A percentile compares a stretch with the other conserved stretches of the same genome.
Evolutionary conservation across 2,888 invertebrate genomes (phyloP).

Genomic region (Callinectes sapidus): DNA sequence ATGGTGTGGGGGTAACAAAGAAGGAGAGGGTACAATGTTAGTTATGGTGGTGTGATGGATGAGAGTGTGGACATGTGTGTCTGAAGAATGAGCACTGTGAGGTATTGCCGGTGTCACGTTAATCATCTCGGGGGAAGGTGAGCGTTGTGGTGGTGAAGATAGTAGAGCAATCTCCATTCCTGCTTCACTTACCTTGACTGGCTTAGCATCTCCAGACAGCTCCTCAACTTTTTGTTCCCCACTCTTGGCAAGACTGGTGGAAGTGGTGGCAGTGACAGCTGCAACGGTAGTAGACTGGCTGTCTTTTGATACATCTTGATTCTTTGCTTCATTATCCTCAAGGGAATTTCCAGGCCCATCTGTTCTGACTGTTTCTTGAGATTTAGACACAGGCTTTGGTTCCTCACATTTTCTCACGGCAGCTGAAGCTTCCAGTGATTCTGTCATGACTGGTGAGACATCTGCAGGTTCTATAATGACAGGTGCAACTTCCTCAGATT

Average conservation of each 20-base stretch:
- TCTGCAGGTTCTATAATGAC: neutral
- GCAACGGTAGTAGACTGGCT: neutral
- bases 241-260: neutral
- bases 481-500: neutral
- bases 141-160: neutral
- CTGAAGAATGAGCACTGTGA: neutral
- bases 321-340: neutral
- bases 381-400: neutral
- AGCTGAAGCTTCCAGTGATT: neutral
- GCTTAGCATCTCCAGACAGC: slow-evolving; percentile 5
- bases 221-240: slow-evolving; percentile 12
- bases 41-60: slow-evolving; percentile 56
- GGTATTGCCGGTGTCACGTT: slow-evolving; percentile 30
- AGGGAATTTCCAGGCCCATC: neutral
- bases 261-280: neutral
- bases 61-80: slow-evolving; percentile 51
- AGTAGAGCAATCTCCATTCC: neutral
- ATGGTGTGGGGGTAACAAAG: neutral
- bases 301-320: neutral
- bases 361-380: neutral
- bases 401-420: neutral
- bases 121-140: slow-evolving; percentile 45
- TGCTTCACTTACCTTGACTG: slow-evolving; percentile 44
- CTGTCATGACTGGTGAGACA: neutral
- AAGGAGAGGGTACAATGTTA: slow-evolving; percentile 45